Evolutionary conservation across 2,113 vertebrate genomes (phyloP).

Genomic region (Austrofundulus limnaeus): DNA sequence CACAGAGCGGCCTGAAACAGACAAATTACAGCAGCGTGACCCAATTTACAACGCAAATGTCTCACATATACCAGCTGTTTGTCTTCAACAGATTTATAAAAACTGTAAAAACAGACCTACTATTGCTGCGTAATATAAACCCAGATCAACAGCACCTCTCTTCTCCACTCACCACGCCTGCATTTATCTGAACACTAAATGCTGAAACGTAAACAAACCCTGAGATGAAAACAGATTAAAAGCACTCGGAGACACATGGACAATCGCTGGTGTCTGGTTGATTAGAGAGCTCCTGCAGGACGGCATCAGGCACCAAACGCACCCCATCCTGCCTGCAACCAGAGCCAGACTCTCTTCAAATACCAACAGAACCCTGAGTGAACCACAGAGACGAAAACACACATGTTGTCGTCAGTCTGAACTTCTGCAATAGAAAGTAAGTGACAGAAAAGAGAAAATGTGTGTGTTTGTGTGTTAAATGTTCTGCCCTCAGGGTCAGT

Average conservation of each 20-base stretch:
- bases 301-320: conserved; percentile 45
- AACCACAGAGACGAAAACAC: conserved; percentile 10
- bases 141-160: conserved; percentile 3
- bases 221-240: conserved; percentile 44
- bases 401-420: neutral
- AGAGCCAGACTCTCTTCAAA: conserved; percentile 35
- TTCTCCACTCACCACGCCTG: conserved; percentile 1
- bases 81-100: too few relatives aligned
- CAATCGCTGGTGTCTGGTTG: conserved; percentile 42
- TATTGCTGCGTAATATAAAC: too few relatives aligned
- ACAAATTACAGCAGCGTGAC: neutral
- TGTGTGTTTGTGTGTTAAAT: conserved; percentile 51
- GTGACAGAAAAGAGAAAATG: conserved; percentile 3
- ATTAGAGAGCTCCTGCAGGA: conserved; percentile 57
- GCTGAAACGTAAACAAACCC: conserved; percentile 32
- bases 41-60: neutral
- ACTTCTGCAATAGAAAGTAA: too few relatives aligned
- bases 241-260: conserved; percentile 48
- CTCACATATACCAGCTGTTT: too few relatives aligned
- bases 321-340: conserved; percentile 39
- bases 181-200: conserved; percentile 23
- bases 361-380: conserved; percentile 7
- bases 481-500: conserved; percentile 48
- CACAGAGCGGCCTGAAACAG: neutral
- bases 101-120: too few relatives aligned